Evolutionary conservation across 35 echinoderm and acorn worm genomes (phyloP), one percentile per base, ranked within the genome.

Genomic region (Lytechinus variegatus): DNA sequence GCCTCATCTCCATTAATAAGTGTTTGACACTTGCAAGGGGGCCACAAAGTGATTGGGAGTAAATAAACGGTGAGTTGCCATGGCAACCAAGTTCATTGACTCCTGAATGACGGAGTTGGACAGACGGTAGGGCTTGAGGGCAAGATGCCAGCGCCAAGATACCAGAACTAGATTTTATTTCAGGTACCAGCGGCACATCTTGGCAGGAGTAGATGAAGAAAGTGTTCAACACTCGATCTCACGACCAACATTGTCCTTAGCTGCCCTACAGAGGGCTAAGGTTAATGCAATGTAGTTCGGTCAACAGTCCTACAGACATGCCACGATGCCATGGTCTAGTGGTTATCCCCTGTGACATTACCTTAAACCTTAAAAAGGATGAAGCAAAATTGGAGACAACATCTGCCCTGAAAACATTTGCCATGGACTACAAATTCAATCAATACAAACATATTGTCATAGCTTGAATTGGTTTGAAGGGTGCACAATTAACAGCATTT

Each of bases 61-160:
- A 79, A 79, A 79, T 79, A 79, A 79, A 90, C 11, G 88, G 88
- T 90, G 16, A 90, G 88, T 90, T 90, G 88, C 88, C 88, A 90
- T 29, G 88, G 88, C 27, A 90, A 90, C 88, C 88, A 29, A 54
- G 88, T 90, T 90, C 88, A 90, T 52, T 90, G 88, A 90, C 88
- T 90, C 27, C 88, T 54, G 52, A 28, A 90, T 54, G 52, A 54
- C 52, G 88, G 29, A 90, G 88, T 14, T 54, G 52, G 9, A 89
- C 87, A 60, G 57, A 60, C 57, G 57, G 57, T 71, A 24, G 66
- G 4, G 66, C 66, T 79, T 16, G 66, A 79, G 66, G 66, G 66
- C 66, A 79, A 79, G 66, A 79, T 79, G 66, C 66, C 66, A 79
- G 56, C 56, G 56, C 56, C 56, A 79, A 79, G 66, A 79, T 79